These are phyloP conservation scores for Bujurquina vittata DNA, from an alignment of 2,113 vertebrate genomes.

Conservation along the genomic window DNA sequence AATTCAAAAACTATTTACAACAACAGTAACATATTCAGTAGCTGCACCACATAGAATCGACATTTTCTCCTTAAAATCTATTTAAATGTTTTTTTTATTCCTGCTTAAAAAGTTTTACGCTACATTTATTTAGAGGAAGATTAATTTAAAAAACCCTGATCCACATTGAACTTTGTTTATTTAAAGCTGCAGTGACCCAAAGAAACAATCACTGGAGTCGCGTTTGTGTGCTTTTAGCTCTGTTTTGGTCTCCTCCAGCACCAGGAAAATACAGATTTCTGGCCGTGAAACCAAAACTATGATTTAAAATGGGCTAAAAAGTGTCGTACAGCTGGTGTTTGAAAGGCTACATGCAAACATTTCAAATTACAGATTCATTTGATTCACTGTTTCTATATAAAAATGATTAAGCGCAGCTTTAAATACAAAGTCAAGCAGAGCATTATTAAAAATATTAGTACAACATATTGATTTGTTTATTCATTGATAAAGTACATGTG, in stretches of 20 bases:
- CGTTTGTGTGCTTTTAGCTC: background rate
- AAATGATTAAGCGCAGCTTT: conserved; percentile 29
- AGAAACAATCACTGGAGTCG: background rate
- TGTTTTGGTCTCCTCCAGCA: background rate
- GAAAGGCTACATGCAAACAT: background rate
- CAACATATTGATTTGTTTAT: background rate
- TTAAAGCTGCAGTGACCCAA: conserved; percentile 34
- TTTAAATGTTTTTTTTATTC: background rate
- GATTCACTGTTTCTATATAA: background rate
- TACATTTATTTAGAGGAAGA: background rate
- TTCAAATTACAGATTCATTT: background rate
- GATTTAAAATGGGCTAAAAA: background rate
- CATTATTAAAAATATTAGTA: conserved; percentile 3
- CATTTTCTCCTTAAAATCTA: background rate
- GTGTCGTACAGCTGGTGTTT: background rate
- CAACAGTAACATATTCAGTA: background rate
- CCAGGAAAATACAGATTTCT: background rate
- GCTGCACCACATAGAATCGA: conserved; percentile 17
- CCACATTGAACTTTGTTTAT: background rate
- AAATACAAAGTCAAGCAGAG: conserved; percentile 9
- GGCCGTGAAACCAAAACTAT: background rate
- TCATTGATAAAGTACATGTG: background rate
- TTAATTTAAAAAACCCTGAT: background rate
- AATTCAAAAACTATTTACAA: background rate
- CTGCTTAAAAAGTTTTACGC: too few relatives aligned